These are phyloP conservation scores for Zaprionus tsacasi DNA, from an alignment of 1,140 invertebrate genomes.

Conservation along the genomic window DNA sequence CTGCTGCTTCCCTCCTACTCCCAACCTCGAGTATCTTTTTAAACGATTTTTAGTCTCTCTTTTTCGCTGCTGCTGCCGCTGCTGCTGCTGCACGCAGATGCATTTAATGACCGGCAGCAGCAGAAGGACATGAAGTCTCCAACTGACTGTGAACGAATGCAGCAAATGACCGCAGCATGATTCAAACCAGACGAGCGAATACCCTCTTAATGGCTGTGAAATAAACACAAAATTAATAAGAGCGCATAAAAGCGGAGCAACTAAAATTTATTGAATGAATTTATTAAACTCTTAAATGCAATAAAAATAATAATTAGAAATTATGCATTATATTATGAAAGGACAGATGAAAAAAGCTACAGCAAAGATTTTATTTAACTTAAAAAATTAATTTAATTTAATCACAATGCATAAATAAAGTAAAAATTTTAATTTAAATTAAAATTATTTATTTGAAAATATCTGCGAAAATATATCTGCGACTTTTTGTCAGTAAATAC, in stretches of 20 bases:
- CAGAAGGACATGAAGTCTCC: slow-evolving; percentile 38
- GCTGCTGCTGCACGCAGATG: slow-evolving; percentile 54
- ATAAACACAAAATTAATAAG: neutral
- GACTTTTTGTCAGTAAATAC: no score
- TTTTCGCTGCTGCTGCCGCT: slow-evolving; percentile 29
- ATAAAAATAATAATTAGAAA: no score
- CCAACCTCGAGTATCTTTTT: slow-evolving; percentile 23
- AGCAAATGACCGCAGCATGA: slow-evolving; percentile 42
- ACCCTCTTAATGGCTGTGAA: slow-evolving; percentile 11
- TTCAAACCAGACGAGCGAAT: slow-evolving; percentile 40
- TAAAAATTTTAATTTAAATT: no score
- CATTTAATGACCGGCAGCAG: slow-evolving; percentile 65
- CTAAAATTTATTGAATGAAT: neutral
- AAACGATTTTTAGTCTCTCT: slow-evolving; percentile 51
- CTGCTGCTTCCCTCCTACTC: neutral
- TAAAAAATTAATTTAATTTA: no score
- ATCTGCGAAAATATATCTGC: no score
- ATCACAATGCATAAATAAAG: no score
- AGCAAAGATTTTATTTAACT: no score
- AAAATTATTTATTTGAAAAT: no score
- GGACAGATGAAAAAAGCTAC: no score
- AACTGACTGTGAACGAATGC: slow-evolving; percentile 65
- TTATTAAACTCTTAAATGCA: neutral
- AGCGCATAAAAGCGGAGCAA: no score
- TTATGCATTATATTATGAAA: no score